phyloP scores from a whole-genome alignment of 1,140 invertebrate species.

The Pogonognathellus flavescens region DNA sequence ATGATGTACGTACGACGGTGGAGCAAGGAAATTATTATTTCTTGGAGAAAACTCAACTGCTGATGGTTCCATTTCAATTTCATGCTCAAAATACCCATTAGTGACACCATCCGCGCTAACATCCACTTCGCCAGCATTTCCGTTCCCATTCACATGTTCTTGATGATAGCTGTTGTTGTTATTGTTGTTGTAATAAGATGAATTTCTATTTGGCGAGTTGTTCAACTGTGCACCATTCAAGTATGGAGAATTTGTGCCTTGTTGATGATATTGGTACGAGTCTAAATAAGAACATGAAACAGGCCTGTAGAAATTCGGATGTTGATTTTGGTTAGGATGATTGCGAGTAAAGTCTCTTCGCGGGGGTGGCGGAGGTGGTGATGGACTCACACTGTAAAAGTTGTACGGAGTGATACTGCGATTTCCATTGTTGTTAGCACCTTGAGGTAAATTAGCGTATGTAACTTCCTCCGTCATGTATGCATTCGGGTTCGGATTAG shows the following conservation, averaged over 20 bases:
- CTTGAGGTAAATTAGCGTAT: constrained; percentile 57
- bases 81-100: constrained; percentile 49
- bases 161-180: constrained; percentile 18
- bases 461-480: constrained; percentile 53
- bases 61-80: constrained; percentile 24
- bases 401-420: constrained; percentile 42
- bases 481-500: constrained; percentile 21
- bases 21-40: constrained; percentile 44
- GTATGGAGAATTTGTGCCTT: neutral
- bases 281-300: constrained; percentile 66
- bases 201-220: neutral
- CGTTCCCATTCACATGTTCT: constrained; percentile 4
- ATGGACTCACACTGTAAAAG: constrained; percentile 51
- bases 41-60: constrained; percentile 19
- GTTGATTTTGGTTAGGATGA: constrained; percentile 30
- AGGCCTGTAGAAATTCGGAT: constrained; percentile 64
- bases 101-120: constrained; percentile 26
- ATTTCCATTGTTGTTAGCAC: neutral
- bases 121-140: neutral
- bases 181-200: constrained; percentile 30
- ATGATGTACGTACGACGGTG: constrained; percentile 8
- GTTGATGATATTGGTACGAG: constrained; percentile 47
- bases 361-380: constrained; percentile 63
- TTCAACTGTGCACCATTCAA: constrained; percentile 12
- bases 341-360: constrained; percentile 55